Evolutionary conservation across 1,140 invertebrate species (phyloP).

Genomic region (Triops longicaudatus): DNA sequence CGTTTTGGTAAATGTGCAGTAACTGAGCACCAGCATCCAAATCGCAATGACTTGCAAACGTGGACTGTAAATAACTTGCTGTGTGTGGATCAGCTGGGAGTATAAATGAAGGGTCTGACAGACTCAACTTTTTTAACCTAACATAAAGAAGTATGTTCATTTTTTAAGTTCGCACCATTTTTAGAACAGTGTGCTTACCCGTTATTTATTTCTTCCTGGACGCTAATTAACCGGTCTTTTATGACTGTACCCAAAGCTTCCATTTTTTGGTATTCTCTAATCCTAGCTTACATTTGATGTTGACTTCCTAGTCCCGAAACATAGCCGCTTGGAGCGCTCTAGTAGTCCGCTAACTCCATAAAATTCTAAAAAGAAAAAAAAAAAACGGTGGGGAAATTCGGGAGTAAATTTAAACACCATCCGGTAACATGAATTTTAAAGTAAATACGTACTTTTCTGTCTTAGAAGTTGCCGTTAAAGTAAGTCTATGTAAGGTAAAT

Average conservation of each 20-base stretch:
- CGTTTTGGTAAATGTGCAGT: constrained; percentile 20
- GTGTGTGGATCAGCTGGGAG: not conserved
- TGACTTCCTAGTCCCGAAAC: not conserved
- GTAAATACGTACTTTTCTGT: too few relatives aligned
- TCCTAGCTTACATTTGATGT: not conserved
- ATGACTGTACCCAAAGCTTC: constrained; percentile 6
- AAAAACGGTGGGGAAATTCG: too few relatives aligned
- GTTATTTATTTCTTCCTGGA: not conserved
- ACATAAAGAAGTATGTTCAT: too few relatives aligned
- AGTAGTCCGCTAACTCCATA: too few relatives aligned
- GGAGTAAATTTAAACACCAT: too few relatives aligned
- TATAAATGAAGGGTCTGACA: not conserved
- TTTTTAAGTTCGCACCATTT: too few relatives aligned
- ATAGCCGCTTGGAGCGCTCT: not conserved
- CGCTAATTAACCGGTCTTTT: not conserved
- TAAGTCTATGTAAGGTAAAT: too few relatives aligned
- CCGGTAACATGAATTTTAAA: too few relatives aligned
- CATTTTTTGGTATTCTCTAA: not conserved
- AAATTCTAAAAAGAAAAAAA: too few relatives aligned
- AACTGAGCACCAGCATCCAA: constrained; percentile 26
- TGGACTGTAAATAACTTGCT: not conserved
- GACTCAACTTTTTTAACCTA: not conserved
- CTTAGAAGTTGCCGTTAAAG: too few relatives aligned
- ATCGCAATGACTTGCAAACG: not conserved
- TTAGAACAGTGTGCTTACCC: not conserved